These are phyloP conservation scores for Rhinophrynus dorsalis DNA, from an alignment of 2,797 vertebrate species.

Conservation along the genomic window DNA sequence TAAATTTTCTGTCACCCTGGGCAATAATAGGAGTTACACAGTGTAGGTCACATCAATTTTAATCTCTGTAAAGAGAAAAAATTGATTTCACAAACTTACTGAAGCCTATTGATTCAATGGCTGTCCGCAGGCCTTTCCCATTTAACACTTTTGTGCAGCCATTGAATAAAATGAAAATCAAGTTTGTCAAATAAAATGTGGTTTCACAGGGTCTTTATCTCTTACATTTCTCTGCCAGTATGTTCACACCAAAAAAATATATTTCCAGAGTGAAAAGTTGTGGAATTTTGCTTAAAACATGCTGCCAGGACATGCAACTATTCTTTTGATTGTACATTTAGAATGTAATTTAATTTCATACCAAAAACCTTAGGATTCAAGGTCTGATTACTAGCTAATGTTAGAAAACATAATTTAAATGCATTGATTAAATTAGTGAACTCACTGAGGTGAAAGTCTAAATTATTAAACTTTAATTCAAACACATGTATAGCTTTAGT, in stretches of 20 bases:
- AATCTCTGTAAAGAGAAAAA: conserved; percentile 64
- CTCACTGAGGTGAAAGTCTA: background rate
- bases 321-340: too few species aligned
- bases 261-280: conserved; percentile 1
- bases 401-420: background rate
- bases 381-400: background rate
- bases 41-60: conserved; percentile 63
- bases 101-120: conserved; percentile 65
- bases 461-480: background rate
- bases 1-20: conserved; percentile 66
- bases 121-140: conserved; percentile 62
- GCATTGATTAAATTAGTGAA: background rate
- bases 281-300: background rate
- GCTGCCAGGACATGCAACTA: background rate
- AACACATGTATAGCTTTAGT: background rate
- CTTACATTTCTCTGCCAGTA: conserved; percentile 57
- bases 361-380: too few species aligned
- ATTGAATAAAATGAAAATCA: conserved; percentile 59
- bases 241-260: conserved; percentile 53
- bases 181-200: conserved; percentile 65
- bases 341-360: too few species aligned
- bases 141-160: conserved; percentile 63
- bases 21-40: conserved; percentile 70
- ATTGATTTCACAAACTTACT: conserved; percentile 71
- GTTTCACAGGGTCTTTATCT: conserved; percentile 61